Conservation (phyloP, 2,797 vertebrate genomes). For the Emys orbicularis region DNA sequence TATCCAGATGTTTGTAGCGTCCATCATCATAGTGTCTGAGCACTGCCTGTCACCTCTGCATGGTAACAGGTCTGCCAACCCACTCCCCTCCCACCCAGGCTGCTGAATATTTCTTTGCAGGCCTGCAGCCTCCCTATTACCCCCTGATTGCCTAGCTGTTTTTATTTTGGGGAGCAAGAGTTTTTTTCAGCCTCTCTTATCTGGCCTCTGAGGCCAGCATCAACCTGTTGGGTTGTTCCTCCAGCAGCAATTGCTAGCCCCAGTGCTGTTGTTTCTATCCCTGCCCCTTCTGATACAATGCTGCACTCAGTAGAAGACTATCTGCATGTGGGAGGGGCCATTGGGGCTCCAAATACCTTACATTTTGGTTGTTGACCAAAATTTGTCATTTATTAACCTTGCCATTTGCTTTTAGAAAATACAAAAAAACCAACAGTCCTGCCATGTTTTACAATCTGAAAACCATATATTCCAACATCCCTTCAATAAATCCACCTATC, state of each 20-base stretch:
- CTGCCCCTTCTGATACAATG: not conserved
- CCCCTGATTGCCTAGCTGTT: not conserved
- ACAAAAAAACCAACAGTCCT: not conserved
- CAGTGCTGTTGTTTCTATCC: conserved; percentile 60
- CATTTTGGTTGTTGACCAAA: not conserved
- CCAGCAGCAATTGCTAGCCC: not conserved
- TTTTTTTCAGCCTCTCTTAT: not conserved
- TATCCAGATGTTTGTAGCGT: not conserved
- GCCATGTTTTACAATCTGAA: not conserved
- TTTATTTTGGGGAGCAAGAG: not conserved
- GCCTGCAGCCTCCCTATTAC: not conserved
- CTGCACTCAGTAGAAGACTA: not conserved
- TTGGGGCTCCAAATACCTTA: not conserved
- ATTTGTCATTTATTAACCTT: not conserved
- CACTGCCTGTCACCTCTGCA: not conserved
- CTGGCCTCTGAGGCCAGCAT: not conserved
- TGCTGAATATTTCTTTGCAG: no score
- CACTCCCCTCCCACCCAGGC: not conserved
- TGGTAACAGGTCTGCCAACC: not conserved
- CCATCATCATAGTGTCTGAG: not conserved
- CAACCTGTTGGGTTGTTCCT: not conserved
- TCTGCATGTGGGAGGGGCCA: not conserved
- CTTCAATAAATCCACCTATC: not conserved
- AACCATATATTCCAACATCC: not conserved
- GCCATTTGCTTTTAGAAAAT: not conserved